Evolutionary conservation across 2,797 vertebrate species (phyloP), one percentile per base, ranked within the genome.

Genomic region (Fundulus diaphanus): DNA sequence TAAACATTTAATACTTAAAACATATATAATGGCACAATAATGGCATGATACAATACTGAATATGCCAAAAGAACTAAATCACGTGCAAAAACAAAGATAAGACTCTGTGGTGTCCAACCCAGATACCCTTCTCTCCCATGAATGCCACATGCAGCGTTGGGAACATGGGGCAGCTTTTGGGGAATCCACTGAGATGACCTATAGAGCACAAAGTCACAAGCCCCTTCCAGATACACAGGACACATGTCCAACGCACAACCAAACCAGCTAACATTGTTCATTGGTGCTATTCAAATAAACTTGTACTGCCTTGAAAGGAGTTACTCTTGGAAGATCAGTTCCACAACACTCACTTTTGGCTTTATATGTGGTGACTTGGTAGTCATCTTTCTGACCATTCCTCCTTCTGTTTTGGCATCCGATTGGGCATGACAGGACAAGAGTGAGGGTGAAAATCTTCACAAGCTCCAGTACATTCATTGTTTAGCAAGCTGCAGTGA

Each of bases 381-480:
- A 93, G 37, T 94, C 93, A 31, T 93, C 81, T 81, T 89, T 95
- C 74, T 92, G 92, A 61, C 87, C 94, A 88, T 95, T 96, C 81
- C 78, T 96, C 87, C 90, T 94, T 83, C 92, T 95, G 70, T 78
- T 92, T 84, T 96, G 96, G 67, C 92, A 90, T 71, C 57, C 31
- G 35, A 78, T 87, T 22, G 56, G 72, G 73, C 70, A 87, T 12
- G 80, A 86, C 80, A 93, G 77, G 27, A 83, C 46, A 88, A 94
- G 18, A 80, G 94, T 82, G 61, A 96, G 48, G 52, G 96, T 76
- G 76, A 92, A 82, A 52, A 92, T 42, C 87, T 89, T 83, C 13
- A 82, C 3, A 29, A 87, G 85, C 85, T 92, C 91, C 92, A 77
- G 66, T 94, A 95, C 93, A 59, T 57, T 76, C 84, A 74, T 80